Evolutionary conservation across 2,113 vertebrate genomes (phyloP).

Genomic region (Pteropus alecto): DNA sequence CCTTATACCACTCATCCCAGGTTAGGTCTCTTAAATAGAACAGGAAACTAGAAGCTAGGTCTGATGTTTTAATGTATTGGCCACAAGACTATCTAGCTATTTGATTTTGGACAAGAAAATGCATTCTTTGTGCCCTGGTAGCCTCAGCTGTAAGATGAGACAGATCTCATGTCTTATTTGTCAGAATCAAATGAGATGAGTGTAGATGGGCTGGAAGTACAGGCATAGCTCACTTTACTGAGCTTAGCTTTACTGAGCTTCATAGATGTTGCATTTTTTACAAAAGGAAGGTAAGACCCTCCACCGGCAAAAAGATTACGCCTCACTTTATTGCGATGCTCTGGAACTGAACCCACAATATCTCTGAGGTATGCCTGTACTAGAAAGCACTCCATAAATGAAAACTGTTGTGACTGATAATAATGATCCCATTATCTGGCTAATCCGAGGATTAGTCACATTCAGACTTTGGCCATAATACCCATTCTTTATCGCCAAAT

Average conservation of each 20-base stretch:
- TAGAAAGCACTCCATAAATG: neutral
- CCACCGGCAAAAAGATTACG: neutral
- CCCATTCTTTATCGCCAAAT: neutral
- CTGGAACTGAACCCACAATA: neutral
- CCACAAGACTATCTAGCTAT: neutral
- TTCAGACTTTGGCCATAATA: neutral
- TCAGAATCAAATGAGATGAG: neutral
- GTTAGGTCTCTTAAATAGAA: neutral
- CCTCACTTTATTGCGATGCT: neutral
- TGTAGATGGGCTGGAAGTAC: neutral
- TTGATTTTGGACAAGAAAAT: neutral
- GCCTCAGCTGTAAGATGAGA: neutral
- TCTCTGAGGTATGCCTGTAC: neutral
- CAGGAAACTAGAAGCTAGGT: neutral
- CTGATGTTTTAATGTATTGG: neutral
- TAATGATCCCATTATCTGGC: neutral
- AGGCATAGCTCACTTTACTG: neutral
- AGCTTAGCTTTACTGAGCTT: neutral
- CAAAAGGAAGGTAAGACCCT: neutral
- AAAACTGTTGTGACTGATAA: neutral
- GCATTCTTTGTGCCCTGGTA: neutral
- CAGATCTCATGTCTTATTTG: neutral
- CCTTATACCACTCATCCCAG: neutral
- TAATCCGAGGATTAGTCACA: neutral
- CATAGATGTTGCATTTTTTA: neutral